Evolutionary conservation across 2,888 invertebrate genomes (phyloP).

Genomic region (Dioctria rufipes): DNA sequence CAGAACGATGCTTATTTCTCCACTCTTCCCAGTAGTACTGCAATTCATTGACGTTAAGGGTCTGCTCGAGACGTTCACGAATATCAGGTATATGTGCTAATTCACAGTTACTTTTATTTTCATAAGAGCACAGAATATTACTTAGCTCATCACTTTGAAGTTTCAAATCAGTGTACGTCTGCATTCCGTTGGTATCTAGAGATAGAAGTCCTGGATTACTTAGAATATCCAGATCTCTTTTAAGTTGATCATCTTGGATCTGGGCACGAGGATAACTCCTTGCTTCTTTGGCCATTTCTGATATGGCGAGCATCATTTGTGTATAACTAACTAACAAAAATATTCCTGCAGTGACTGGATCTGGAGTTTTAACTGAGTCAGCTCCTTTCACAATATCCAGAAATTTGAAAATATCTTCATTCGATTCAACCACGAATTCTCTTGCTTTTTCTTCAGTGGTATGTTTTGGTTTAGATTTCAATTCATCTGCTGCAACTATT

Average conservation of each 20-base stretch:
- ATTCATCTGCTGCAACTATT: too few relatives aligned
- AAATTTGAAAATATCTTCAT: too few relatives aligned
- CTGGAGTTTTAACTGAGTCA: too few relatives aligned
- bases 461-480: too few relatives aligned
- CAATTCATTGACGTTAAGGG: slow-evolving; percentile 65
- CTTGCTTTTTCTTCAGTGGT: too few relatives aligned
- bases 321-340: not conserved
- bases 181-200: not conserved
- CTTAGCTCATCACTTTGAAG: not conserved
- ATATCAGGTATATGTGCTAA: slow-evolving; percentile 68
- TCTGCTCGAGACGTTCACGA: slow-evolving; percentile 65
- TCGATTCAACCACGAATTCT: too few relatives aligned
- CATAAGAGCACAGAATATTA: slow-evolving; percentile 59
- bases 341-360: not conserved
- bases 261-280: slow-evolving; percentile 68
- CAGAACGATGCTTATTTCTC: slow-evolving; percentile 66
- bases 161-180: not conserved
- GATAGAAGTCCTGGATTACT: not conserved
- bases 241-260: slow-evolving; percentile 62
- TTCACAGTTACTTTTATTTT: slow-evolving; percentile 63
- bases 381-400: too few relatives aligned
- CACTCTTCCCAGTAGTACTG: slow-evolving; percentile 68
- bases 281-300: slow-evolving; percentile 73
- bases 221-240: slow-evolving; percentile 43
- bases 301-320: not conserved